Base-by-base conservation (phyloP, 2,888 invertebrate genomes). In the Seira musarum region DNA sequence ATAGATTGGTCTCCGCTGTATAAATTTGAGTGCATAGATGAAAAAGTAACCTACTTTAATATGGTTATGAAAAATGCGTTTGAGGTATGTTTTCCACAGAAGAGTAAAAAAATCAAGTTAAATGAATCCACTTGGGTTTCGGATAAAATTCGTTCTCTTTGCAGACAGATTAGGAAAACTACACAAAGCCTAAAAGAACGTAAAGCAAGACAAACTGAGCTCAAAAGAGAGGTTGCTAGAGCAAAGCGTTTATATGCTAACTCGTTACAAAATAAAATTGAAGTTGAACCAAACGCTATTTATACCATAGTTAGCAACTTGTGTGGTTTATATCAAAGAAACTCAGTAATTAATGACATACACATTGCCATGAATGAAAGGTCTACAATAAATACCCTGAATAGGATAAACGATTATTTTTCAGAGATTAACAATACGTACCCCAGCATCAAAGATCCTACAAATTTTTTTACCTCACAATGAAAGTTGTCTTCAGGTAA, bases 361-460 rank as follows among this genome's bases (percentile, higher is more conserved):
- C 46, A 68, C 19, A 25, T 76, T 13, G 17, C 69, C 1, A 1
- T 68, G 5, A 63, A 30, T 19, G 64, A 61, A 17, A 75, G 63
- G 13, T 1, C 15, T 0, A 66, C 15, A 13, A 22, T 75, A 3
- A 46, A 8, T 8, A 49, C 63, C 17, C 63, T 75, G 1, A 75
- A 75, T 19, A 68, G 25, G 8, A 75, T 75, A 10, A 75, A 75
- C 10, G 1, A n/a, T 1, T 63, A 68, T 46, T 75, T 75, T 57
- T 13, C 68, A 1, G 75, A 60, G 30, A 75, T 75, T 19, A 75
- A 75, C 40, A 68, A 40, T n/a, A 30, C 68, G 13, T 75, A 68
- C 61, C 61, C 2, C 1, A 68, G 1, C 40, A 25, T 22, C 15
- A 5, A 8, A 21, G 6, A 21, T 17, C 15, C 6, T 17, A 35